Conservation (phyloP, 2,888 invertebrate genomes). For the Drosophila suboccidentalis region DNA sequence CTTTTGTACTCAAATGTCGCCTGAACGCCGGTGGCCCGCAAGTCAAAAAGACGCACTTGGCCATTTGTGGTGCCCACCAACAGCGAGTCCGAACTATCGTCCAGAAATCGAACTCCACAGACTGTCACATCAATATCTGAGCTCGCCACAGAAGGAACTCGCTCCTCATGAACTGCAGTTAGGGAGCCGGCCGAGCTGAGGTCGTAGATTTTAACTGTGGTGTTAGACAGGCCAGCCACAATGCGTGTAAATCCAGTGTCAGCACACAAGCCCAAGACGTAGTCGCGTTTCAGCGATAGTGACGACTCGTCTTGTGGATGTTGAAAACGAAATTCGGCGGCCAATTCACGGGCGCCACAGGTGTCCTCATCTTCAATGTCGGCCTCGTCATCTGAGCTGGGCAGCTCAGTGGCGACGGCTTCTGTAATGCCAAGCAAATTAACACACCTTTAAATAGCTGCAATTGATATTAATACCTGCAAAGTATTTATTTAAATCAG, state of each 20-base stretch:
- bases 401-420: constrained; percentile 33
- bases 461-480: constrained; percentile 29
- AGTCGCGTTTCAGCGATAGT: constrained; percentile 87
- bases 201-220: constrained; percentile 86
- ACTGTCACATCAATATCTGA: constrained; percentile 34
- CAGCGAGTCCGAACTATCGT: constrained; percentile 72
- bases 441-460: neutral
- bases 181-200: constrained; percentile 85
- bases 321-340: constrained; percentile 70
- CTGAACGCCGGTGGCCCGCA: constrained; percentile 85
- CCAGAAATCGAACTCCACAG: constrained; percentile 82
- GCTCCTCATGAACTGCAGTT: constrained; percentile 42
- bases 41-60: constrained; percentile 82
- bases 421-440: constrained; percentile 37
- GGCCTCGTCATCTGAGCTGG: constrained; percentile 71
- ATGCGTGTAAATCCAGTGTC: constrained; percentile 86
- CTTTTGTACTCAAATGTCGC: constrained; percentile 73
- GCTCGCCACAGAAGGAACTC: constrained; percentile 18
- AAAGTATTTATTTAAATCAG: constrained; percentile 46
- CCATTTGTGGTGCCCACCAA: constrained; percentile 81
- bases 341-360: constrained; percentile 75
- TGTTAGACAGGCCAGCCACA: constrained; percentile 86
- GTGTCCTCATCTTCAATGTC: constrained; percentile 81
- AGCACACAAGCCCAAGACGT: constrained; percentile 88
- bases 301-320: constrained; percentile 86